Conservation (phyloP, 2,113 vertebrate genomes). For the Xiphorhynchus elegans region DNA sequence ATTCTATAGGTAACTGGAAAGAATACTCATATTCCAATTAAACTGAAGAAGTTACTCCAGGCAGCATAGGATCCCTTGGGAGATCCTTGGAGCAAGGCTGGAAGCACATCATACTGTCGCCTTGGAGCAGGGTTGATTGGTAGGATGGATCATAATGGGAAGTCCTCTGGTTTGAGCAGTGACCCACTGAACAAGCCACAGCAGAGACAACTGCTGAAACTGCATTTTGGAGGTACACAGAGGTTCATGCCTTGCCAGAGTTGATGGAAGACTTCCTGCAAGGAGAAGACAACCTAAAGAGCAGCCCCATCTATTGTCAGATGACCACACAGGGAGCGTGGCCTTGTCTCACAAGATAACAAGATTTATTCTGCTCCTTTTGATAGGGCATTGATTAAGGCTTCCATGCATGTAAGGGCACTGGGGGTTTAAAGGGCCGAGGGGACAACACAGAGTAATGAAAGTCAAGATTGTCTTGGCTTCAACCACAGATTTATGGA, state of each 20-base stretch:
- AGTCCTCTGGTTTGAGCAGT: background rate
- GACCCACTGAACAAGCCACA: background rate
- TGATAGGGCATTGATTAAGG: background rate
- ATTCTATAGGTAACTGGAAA: background rate
- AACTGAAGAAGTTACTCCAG: background rate
- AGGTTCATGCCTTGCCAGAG: background rate
- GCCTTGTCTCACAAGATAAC: background rate
- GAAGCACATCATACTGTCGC: background rate
- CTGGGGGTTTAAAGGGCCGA: background rate
- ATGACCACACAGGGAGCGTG: background rate
- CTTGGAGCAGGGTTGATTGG: background rate
- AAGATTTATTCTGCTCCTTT: slow-evolving; percentile 50
- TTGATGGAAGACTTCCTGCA: slow-evolving; percentile 60
- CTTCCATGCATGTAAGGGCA: background rate
- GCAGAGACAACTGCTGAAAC: slow-evolving; percentile 2
- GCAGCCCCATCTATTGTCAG: background rate
- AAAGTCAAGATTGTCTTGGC: background rate
- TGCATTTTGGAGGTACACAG: background rate
- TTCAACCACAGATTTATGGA: slow-evolving; percentile 25
- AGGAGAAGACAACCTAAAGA: slow-evolving; percentile 18
- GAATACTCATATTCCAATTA: background rate
- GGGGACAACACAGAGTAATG: background rate
- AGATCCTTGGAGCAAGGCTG: background rate
- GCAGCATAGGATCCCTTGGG: background rate
- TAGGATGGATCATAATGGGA: background rate